Evolutionary conservation across 2,888 invertebrate species (phyloP), one percentile per base, ranked within the genome.

Genomic region (Zhengitettix transpicula): DNA sequence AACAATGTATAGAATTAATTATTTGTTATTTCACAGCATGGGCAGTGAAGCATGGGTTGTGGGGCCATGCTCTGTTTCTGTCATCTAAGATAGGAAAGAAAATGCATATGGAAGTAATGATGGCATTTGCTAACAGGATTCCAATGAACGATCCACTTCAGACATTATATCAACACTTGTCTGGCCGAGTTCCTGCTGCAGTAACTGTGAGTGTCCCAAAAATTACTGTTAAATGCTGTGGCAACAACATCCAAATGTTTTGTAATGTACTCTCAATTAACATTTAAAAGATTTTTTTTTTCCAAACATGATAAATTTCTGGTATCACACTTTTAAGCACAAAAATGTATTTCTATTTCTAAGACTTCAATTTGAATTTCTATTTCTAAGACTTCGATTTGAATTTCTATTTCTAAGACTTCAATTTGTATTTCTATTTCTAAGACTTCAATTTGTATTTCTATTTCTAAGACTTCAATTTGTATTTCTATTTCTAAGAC

Each of bases 1-100:
- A 28, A 5, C 28, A 28, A 28, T 5, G 28, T 7, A 28, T 7
- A 28, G 3, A 28, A 28, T 28, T 28, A n/a, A n/a, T n/a, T 42
- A 44, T 56, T 55, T 58, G 63, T 61, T 62, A 57, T 58, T 63
- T 70, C 71, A 62, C 76, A 85, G 96, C 96, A 73, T 93, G 87
- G 83, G 95, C 96, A 51, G 89, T 95, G 82, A 83, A 82, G 66
- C 81, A 85, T 70, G 82, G 84, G 66, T 78, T 94, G 63, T 97
- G 97, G 97, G 95, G 93, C 0, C 96, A 97, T 76, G 96, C 96
- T 60, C 78, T 96, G 68, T 88, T 89, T 73, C 78, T 97, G 71
- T 88, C 94, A 58, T 86, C 86, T 64, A 90, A 90, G 78, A 80
- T 89, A 76, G 92, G 89, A 73, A 83, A 86, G 65, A 82, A 92